Conservation (phyloP, 1,140 invertebrate species). For the Drosophila leontia region DNA sequence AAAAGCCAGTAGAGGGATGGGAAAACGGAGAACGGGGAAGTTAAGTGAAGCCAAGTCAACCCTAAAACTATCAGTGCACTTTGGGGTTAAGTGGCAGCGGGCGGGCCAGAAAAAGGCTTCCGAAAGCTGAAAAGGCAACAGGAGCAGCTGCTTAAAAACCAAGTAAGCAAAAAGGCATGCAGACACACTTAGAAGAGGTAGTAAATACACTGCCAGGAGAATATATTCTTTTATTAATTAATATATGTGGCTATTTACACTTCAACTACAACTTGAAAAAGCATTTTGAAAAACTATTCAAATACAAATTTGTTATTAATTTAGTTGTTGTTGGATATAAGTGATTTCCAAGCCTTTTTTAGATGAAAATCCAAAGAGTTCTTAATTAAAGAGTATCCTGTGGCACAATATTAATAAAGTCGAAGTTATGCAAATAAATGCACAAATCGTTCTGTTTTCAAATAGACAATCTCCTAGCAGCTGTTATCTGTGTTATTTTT, state of each 20-base stretch:
- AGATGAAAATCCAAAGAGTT: too few species aligned
- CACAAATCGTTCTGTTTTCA: constrained; percentile 25
- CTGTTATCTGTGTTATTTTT: constrained; percentile 21
- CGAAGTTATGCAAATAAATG: constrained; percentile 16
- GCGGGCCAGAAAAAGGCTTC: constrained; percentile 2
- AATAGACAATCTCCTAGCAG: constrained; percentile 20
- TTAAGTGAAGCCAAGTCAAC: constrained; percentile 44
- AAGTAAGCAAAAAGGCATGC: constrained; percentile 1
- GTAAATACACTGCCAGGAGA: neutral
- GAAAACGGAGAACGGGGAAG: neutral
- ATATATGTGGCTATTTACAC: neutral
- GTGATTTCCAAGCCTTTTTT: neutral
- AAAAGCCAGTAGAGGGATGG: neutral
- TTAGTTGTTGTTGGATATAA: neutral
- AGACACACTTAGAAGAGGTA: neutral
- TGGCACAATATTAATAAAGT: too few species aligned
- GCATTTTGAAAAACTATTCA: neutral
- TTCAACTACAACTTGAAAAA: neutral
- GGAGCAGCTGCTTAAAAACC: constrained; percentile 1
- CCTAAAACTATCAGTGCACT: constrained; percentile 51
- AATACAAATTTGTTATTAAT: neutral
- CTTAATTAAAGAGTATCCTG: neutral
- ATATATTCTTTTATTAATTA: neutral
- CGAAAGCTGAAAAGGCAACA: constrained; percentile 9
- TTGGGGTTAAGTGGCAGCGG: constrained; percentile 43